A percentile compares a stretch with the other conserved stretches of the same genome.
Evolutionary conservation across 2,113 vertebrate species (phyloP).

Genomic region (Perognathus longimembris): DNA sequence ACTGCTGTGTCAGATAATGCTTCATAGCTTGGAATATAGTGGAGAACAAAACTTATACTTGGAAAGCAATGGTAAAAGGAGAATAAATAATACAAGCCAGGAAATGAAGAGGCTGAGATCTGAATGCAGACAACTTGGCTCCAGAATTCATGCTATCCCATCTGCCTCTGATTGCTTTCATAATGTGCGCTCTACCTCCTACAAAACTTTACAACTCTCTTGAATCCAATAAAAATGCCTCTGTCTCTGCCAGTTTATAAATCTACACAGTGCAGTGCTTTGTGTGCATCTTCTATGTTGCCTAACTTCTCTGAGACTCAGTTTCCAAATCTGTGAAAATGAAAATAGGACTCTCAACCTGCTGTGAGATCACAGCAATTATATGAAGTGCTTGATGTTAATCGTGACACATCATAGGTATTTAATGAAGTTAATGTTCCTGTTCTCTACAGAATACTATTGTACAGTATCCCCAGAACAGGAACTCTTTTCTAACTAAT

Average conservation of each 20-base stretch:
- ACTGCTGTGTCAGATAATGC: neutral
- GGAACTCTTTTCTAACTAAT: neutral
- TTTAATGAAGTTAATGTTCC: neutral
- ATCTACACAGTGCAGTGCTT: neutral
- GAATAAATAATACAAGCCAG: neutral
- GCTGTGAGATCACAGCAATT: neutral
- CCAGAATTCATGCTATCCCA: neutral
- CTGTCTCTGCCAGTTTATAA: conserved; percentile 41
- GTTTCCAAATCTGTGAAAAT: conserved; percentile 45
- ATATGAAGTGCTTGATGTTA: neutral
- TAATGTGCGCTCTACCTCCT: conserved; percentile 43
- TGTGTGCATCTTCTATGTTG: neutral
- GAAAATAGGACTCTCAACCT: neutral
- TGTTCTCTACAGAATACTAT: conserved; percentile 23
- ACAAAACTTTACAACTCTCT: conserved; percentile 58
- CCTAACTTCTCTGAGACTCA: conserved; percentile 28
- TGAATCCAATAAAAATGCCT: conserved; percentile 65
- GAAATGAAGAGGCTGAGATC: conserved; percentile 5
- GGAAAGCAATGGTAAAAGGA: neutral
- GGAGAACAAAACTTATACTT: neutral
- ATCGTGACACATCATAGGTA: neutral
- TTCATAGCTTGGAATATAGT: neutral
- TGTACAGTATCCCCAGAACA: neutral
- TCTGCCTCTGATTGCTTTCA: conserved; percentile 47
- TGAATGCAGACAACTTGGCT: conserved; percentile 58